A percentile compares a stretch with the other conserved stretches of the same genome.
These are phyloP conservation scores for Cladopsammia gracilis DNA, from an alignment of 64 coral and sea anemone species.

Conservation along the genomic window DNA sequence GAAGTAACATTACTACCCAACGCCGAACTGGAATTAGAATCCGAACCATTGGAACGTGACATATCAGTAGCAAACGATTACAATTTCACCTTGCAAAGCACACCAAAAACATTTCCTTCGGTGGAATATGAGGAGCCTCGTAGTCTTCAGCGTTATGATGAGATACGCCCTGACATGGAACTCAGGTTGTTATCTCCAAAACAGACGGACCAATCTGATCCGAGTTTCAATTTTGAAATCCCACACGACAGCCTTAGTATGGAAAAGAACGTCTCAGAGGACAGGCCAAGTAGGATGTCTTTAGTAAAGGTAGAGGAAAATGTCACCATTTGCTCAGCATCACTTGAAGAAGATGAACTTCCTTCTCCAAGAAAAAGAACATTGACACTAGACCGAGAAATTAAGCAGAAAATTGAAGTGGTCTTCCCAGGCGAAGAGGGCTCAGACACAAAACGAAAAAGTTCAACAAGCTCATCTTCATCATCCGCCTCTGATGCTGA, in stretches of 20 bases:
- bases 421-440: neutral
- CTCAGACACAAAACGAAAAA: neutral
- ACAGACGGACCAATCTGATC: neutral
- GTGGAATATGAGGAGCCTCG: neutral
- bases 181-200: neutral
- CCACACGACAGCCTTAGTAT: neutral
- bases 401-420: conserved; percentile 31
- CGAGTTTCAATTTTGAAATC: neutral
- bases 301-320: conserved; percentile 26
- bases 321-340: conserved; percentile 21
- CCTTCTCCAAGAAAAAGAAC: neutral
- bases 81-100: conserved; percentile 12
- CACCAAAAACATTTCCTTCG: neutral
- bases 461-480: conserved; percentile 10
- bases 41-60: neutral
- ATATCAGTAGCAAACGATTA: neutral
- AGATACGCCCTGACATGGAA: conserved; percentile 37
- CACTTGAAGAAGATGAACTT: neutral
- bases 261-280: neutral
- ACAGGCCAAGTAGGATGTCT: neutral
- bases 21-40: neutral
- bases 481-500: conserved; percentile 14
- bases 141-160: conserved; percentile 47
- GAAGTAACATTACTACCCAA: neutral
- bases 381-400: conserved; percentile 15